Evolutionary conservation across 2,797 vertebrate genomes (phyloP).

Genomic region (Podargus strigoides): DNA sequence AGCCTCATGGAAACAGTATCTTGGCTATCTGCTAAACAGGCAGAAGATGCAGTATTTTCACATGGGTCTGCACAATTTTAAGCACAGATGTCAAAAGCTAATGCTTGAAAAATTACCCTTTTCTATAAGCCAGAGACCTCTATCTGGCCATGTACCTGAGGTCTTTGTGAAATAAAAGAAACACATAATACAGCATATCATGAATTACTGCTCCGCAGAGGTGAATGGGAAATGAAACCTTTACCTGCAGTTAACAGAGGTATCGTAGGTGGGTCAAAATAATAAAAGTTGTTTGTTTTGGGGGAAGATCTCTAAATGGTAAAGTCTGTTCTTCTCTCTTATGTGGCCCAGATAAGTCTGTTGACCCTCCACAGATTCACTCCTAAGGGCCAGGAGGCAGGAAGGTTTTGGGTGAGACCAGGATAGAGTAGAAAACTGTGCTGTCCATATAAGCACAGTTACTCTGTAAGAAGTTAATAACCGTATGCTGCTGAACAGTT

Average conservation of each 20-base stretch:
- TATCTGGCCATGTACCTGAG: neutral
- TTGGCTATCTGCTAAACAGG: neutral
- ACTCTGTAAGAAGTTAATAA: neutral
- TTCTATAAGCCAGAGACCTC: neutral
- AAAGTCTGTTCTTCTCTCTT: neutral
- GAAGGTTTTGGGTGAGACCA: neutral
- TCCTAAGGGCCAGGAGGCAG: neutral
- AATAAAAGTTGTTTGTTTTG: neutral
- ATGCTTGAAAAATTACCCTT: neutral
- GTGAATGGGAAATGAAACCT: neutral
- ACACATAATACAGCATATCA: neutral
- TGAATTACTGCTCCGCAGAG: neutral
- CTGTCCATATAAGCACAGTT: neutral
- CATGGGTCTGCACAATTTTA: neutral
- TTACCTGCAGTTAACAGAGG: neutral
- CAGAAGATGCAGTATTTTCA: neutral
- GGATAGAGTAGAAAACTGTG: neutral
- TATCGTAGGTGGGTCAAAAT: neutral
- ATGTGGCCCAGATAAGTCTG: neutral
- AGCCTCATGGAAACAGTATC: neutral
- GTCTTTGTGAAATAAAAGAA: neutral
- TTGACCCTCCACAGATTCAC: neutral
- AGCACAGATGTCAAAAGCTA: neutral
- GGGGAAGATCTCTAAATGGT: neutral
- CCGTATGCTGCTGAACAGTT: neutral